A percentile compares a stretch with the other conserved stretches of the same genome.
phyloP scores from a whole-genome alignment of 1,140 invertebrate genomes.

The Aphidius ervi region DNA sequence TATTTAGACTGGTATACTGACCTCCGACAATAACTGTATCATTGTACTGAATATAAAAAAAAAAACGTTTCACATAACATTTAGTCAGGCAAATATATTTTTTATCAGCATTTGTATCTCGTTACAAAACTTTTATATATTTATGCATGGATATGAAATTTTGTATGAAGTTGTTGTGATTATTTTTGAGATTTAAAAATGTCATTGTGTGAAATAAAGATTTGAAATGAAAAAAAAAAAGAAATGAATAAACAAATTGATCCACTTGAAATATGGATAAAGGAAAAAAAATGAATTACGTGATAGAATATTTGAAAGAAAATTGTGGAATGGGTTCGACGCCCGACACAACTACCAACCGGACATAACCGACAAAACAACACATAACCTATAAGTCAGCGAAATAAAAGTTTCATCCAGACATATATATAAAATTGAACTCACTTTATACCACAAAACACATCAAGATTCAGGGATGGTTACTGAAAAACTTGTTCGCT shows the following conservation, averaged over 20 bases:
- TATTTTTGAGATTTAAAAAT: too few relatives aligned
- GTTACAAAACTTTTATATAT: too few relatives aligned
- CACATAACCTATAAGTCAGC: constrained; percentile 40
- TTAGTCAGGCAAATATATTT: too few relatives aligned
- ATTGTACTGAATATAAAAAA: constrained; percentile 11
- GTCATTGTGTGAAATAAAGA: too few relatives aligned
- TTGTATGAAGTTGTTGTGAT: too few relatives aligned
- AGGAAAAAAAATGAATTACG: constrained; percentile 23
- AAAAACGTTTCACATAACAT: background rate
- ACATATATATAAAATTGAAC: background rate
- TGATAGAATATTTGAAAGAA: constrained; percentile 20
- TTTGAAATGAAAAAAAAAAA: too few relatives aligned
- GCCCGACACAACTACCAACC: constrained; percentile 22
- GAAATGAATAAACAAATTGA: too few relatives aligned
- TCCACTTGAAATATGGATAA: too few relatives aligned
- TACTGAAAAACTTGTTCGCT: too few relatives aligned
- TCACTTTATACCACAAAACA: background rate
- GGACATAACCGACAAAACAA: constrained; percentile 41
- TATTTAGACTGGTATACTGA: constrained; percentile 39
- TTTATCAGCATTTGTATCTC: too few relatives aligned
- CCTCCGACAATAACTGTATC: constrained; percentile 28
- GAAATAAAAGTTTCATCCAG: constrained; percentile 40
- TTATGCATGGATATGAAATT: too few relatives aligned
- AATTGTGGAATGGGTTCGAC: constrained; percentile 25
- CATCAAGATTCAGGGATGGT: too few relatives aligned